These are phyloP conservation scores for Folsomia candida DNA, from an alignment of 2,888 invertebrate species.

Conservation along the genomic window DNA sequence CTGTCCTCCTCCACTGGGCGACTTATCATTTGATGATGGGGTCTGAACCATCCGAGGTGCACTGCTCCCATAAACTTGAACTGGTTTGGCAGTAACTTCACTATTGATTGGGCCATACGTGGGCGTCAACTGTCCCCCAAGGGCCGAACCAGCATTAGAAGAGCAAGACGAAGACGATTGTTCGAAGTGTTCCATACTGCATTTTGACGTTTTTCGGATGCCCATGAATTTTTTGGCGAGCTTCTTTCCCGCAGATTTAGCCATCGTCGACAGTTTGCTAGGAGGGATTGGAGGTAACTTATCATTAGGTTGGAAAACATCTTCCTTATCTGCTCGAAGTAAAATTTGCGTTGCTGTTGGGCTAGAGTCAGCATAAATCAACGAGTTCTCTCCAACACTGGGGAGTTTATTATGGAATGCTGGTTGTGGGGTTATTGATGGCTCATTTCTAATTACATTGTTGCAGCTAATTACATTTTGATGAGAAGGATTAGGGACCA, in stretches of 20 bases:
- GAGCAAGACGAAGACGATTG: conserved; percentile 21
- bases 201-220: conserved; percentile 43
- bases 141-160: background rate
- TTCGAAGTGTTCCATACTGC: conserved; percentile 26
- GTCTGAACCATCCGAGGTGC: conserved; percentile 5
- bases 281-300: conserved; percentile 46
- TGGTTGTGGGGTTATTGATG: background rate
- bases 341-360: background rate
- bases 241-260: conserved; percentile 48
- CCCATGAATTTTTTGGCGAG: conserved; percentile 47
- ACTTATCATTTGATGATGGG: background rate
- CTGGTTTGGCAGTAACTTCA: conserved; percentile 1
- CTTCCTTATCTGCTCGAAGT: conserved; percentile 17
- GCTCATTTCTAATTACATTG: conserved; percentile 2
- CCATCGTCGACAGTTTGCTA: conserved; percentile 48
- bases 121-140: background rate
- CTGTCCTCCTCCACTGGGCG: background rate
- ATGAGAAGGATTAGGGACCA: background rate
- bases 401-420: background rate
- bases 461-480: conserved; percentile 7
- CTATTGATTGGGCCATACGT: conserved; percentile 13
- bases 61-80: conserved; percentile 2
- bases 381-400: background rate
- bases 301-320: conserved; percentile 35
- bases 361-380: background rate